Evolutionary conservation across 2,797 vertebrate species (phyloP), one percentile per base, ranked within the genome.

Genomic region (Acanthornis magna): DNA sequence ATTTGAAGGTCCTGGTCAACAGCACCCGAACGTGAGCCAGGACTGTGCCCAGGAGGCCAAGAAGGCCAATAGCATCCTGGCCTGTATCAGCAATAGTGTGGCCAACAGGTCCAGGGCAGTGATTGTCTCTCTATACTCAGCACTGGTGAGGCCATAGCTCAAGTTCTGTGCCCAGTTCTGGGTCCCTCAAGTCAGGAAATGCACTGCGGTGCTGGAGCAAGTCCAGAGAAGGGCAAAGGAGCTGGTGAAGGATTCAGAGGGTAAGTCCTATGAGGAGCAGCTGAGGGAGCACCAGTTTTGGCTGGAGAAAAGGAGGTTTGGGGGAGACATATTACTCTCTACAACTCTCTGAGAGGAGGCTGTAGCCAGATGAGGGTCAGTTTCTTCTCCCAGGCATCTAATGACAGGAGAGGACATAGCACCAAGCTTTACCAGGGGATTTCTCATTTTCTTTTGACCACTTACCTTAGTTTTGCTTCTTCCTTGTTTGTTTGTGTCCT

Each of bases 371-470:
- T 47, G 36, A 8, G 9, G 4, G 4, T 43, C 11, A 27, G 5
- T 36, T 6, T 65, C 36, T 50, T 55, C 36, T 57, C 70, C 23
- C 51, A 65, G 60, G 23, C 13, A 58, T 9, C 13, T 50, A 38
- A 10, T 20, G 19, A 23, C 13, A 16, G 12, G 25, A 47, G 20
- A 68, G 9, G 42, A 42, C 13, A 32, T 9, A 79, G 13, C 9
- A 6, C 13, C 19, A 38, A 0, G 5, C 1, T 43, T 12, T 8
- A 43, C 16, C 23, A 57, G 19, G 18, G 5, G 2, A 43, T 85
- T n/a, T 47, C 19, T 45, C 4, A 0, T 42, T 68, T 73, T 16
- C 2, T 60, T 3, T 57, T 7, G 2, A 54, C 4, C 3, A 4
- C 13, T 58, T 54, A 30, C 6, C 32, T n/a, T 40, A 9, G 10